Evolutionary conservation across 2,888 invertebrate species (phyloP).

Genomic region (Mylabris sibirica): DNA sequence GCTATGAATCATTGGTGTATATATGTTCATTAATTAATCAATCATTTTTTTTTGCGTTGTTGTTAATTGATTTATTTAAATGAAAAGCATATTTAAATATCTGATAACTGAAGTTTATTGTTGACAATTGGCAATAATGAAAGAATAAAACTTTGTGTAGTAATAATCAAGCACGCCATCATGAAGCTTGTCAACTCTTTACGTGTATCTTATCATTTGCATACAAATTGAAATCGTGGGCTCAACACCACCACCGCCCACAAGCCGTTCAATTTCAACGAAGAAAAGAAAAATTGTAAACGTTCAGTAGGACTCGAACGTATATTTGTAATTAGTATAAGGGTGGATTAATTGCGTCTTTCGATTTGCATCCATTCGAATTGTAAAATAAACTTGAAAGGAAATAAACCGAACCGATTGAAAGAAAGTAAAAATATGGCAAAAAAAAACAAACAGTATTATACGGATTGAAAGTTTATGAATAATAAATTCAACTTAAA

Average conservation of each 20-base stretch:
- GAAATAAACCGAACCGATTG: not conserved
- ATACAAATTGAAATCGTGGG: conserved; percentile 37
- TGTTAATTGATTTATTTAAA: not conserved
- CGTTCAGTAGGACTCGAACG: not conserved
- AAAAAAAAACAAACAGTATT: not conserved
- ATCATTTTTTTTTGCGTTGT: not conserved
- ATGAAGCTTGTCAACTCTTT: conserved; percentile 32
- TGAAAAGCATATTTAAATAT: not conserved
- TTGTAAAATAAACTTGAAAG: too few relatives aligned
- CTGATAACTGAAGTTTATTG: not conserved
- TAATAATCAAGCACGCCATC: conserved; percentile 31
- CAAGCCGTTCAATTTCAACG: not conserved
- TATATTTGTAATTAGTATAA: not conserved
- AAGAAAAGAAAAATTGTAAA: not conserved
- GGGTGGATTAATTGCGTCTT: not conserved
- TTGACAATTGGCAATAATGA: not conserved
- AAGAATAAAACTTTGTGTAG: not conserved
- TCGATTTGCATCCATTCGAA: not conserved
- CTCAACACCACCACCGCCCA: conserved; percentile 10
- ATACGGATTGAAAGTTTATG: not conserved
- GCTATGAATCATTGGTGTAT: too few relatives aligned
- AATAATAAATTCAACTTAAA: not conserved
- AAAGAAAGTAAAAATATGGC: not conserved
- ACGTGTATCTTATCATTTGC: conserved; percentile 32
- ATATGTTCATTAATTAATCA: not conserved